Evolutionary conservation across 2,888 invertebrate genomes (phyloP), one percentile per base, ranked within the genome.

Genomic region (Calliphora vomitoria): DNA sequence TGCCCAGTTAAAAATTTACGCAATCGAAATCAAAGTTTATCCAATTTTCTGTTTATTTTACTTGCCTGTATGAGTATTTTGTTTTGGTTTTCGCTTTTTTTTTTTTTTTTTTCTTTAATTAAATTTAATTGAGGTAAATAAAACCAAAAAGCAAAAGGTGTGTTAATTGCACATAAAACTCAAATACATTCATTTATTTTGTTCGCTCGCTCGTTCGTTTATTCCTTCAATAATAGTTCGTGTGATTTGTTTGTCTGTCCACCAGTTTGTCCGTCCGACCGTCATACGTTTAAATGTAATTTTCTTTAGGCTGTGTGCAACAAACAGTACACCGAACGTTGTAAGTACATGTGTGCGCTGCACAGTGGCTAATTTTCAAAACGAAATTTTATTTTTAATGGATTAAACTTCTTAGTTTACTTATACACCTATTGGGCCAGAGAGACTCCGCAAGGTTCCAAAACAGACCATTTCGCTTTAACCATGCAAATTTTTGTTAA

Each of bases 111-210:
- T 62, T 74, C 38, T 82, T 79, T 82, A 82, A 79, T 83, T 86
- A 69, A 82, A 86, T 82, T 86, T 82, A 82, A 75, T 86, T 82
- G 79, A 86, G 64, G 75, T 74, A 86, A 86, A 86, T 86, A 86
- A 86, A 86, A 82, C 72, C 81, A 78, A 74, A 78, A 58, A 78
- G 64, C 71, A 82, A 86, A 82, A 86, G 86, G 82, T 86, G 86
- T 86, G 86, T 86, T 86, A 78, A 86, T 86, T 86, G 86, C 86
- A 86, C 78, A 82, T 82, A 82, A 82, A 86, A 86, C 74, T 74
- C 72, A 86, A 82, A 82, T 62, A 82, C 78, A 66, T 79, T 78
- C 41, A 74, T 79, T 80, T 75, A 55, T 83, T 69, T 58, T 78
- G 38, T 71, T 58, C 58, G 44, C 62, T 76, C 53, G 15, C 20